Evolutionary conservation across 2,797 vertebrate genomes (phyloP), one percentile per base, ranked within the genome.

Genomic region (Parauchenoglanis punctatus): DNA sequence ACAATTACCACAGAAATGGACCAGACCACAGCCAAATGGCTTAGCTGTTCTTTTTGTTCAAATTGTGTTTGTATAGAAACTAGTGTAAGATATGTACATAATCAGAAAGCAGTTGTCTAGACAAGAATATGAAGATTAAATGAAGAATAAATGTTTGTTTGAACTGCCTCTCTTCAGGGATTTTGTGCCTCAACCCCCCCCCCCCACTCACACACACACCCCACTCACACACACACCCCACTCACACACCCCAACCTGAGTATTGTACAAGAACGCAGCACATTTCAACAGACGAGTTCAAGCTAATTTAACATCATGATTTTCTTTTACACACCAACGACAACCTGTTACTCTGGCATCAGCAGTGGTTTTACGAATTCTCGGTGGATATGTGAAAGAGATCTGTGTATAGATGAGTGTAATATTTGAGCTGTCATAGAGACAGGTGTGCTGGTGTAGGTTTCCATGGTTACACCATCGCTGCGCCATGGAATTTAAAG

Each of bases 401-500:
- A 10, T 49, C 46, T 20, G 75, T 78, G 61, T 54, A 8, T 25
- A 59, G 75, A 35, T 78, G 63, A 84, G 67, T 58, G 59, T 76
- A 46, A 67, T 56, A 67, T 70, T 20, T 31, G n/a, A 73, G 77
- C 67, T 31, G 65, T 72, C 72, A 65, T 15, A 44, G 61, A 65
- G 70, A 63, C 81, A 65, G 86, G 73, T 84, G 73, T 67, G 59
- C 49, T 44, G 17, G 3, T 49, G 65, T 31, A n/a, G 61, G 85
- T 86, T 81, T 80, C 76, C 61, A 80, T 78, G 49, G 85, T 49
- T 81, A 86, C 85, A 28, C 35, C 49, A 56, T 80, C 63, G 1
- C 70, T 58, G 72, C 52, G 13, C 28, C 59, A 56, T n/a, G 81
- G 83, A 87, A 90, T 90, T 80, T 89, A 72, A 83, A 90, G 61